These are phyloP conservation scores for Entomyzon cyanotis DNA, from an alignment of 2,113 vertebrate species.

Conservation along the genomic window DNA sequence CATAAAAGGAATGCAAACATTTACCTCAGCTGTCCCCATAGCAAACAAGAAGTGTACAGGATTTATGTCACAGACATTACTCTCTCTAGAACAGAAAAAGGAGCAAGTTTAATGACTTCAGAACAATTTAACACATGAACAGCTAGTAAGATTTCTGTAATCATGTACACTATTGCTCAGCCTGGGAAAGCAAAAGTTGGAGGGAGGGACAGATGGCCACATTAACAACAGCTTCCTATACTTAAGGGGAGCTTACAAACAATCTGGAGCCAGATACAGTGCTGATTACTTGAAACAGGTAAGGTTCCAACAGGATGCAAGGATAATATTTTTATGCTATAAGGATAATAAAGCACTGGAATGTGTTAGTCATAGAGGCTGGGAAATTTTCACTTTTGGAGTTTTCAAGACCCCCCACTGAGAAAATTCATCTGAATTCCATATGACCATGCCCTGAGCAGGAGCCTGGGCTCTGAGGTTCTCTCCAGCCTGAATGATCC, in stretches of 20 bases:
- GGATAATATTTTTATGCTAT: not conserved
- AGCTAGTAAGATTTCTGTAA: not conserved
- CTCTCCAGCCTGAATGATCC: not conserved
- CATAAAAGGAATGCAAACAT: not conserved
- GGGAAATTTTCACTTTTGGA: not conserved
- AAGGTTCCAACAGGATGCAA: not conserved
- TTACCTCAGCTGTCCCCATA: constrained; percentile 89
- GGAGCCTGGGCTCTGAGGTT: not conserved
- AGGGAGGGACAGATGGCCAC: not conserved
- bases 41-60: constrained; percentile 90
- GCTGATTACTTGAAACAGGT: not conserved
- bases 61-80: constrained; percentile 94
- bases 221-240: not conserved
- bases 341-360: not conserved
- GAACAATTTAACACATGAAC: not conserved
- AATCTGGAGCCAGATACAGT: not conserved
- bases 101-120: not conserved
- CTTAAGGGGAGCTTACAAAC: not conserved
- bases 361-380: not conserved
- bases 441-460: not conserved
- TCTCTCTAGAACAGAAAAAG: constrained; percentile 78
- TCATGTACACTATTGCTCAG: not conserved
- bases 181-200: not conserved
- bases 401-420: not conserved
- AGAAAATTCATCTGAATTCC: not conserved